Conservation (phyloP, 2,797 vertebrate species). For the Danio kyathit region DNA sequence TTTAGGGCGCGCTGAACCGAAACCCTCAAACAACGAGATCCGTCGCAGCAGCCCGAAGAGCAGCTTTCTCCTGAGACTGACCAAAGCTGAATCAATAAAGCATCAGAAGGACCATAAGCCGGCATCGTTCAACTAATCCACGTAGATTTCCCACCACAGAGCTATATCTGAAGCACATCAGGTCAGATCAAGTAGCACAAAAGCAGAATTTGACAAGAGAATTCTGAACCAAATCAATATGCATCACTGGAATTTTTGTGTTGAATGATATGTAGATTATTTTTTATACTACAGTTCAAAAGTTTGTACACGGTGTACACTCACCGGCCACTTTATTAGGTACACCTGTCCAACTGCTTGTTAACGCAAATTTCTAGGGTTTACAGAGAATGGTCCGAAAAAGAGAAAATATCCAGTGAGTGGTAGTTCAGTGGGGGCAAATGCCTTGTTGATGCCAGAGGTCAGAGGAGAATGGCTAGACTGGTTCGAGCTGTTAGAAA, state of each 20-base stretch:
- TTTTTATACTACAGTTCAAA: neutral
- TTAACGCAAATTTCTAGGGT: too few species aligned
- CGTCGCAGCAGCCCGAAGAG: constrained; percentile 33
- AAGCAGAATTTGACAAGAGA: neutral
- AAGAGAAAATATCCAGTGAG: too few species aligned
- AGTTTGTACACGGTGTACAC: too few species aligned
- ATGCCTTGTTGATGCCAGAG: too few species aligned
- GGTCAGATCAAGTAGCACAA: neutral
- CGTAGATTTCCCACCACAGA: constrained; percentile 27
- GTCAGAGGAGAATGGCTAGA: too few species aligned
- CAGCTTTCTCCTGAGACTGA: constrained; percentile 36
- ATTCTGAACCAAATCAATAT: neutral
- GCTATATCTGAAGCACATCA: constrained; percentile 3
- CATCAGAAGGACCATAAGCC: constrained; percentile 46
- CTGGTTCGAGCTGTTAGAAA: too few species aligned
- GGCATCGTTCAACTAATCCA: constrained; percentile 49
- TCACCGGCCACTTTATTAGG: too few species aligned
- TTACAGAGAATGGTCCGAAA: too few species aligned
- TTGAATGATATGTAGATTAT: neutral
- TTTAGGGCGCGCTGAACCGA: constrained; percentile 32
- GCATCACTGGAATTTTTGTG: neutral
- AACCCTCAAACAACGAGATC: constrained; percentile 48
- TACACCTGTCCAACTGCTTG: too few species aligned
- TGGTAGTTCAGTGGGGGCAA: too few species aligned
- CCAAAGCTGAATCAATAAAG: constrained; percentile 56